Conservation (phyloP, 1,140 invertebrate genomes). For the Calosoma granatense region DNA sequence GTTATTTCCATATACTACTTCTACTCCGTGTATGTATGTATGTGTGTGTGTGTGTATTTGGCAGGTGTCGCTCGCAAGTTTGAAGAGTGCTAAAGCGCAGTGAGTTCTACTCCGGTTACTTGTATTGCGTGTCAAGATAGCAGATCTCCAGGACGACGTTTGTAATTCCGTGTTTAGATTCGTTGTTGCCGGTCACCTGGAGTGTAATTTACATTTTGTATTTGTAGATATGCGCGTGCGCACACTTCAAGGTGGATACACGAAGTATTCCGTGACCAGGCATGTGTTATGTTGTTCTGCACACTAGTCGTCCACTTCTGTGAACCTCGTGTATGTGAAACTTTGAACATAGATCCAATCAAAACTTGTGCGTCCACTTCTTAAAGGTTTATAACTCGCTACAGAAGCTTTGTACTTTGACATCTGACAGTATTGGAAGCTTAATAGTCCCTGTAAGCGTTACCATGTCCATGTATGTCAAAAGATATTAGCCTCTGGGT, state of each 20-base stretch:
- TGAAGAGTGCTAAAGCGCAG: no score
- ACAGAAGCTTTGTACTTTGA: background rate
- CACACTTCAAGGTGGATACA: background rate
- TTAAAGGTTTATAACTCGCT: conserved; percentile 2
- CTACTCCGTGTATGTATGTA: no score
- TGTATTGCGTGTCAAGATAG: background rate
- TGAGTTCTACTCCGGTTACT: background rate
- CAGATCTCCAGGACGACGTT: background rate
- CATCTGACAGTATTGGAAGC: conserved; percentile 2
- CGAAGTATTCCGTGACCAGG: background rate
- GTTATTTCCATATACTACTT: no score
- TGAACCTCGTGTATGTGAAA: background rate
- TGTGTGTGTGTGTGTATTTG: no score
- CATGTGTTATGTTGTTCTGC: background rate
- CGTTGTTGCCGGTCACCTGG: conserved; percentile 5
- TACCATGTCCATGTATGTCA: conserved; percentile 2
- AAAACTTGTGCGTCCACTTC: background rate
- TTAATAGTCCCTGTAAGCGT: conserved; percentile 1
- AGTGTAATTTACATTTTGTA: conserved; percentile 8
- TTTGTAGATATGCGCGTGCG: background rate
- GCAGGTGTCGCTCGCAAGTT: no score
- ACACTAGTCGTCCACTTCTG: background rate
- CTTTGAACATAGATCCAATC: background rate
- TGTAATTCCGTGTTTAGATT: conserved; percentile 7
- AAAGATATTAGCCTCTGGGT: background rate